Base-by-base conservation (phyloP, 2,888 invertebrate species). In the Drosophila rubida region DNA sequence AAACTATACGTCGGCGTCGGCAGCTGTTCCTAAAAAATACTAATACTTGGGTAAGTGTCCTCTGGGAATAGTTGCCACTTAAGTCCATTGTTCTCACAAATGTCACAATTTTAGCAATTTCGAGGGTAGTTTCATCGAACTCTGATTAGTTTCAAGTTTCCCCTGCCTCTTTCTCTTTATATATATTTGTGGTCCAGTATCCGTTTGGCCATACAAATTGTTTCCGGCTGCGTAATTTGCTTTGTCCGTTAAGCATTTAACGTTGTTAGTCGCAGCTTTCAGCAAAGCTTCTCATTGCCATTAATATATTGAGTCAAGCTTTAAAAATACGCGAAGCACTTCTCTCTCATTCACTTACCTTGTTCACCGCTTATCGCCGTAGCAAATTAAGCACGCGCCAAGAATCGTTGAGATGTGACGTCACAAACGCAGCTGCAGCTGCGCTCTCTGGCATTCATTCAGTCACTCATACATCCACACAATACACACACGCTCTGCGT, bases 191-290 rank as follows among this genome's bases (percentile, higher is more conserved):
- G 16, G 54, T 53, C 23, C 54, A 44, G 46, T 73, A 73, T 80
- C 80, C 87, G 87, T 59, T 68, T 30, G 19, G 42, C 48, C 63
- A 55, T 32, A 35, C 54, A 59, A 70, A 81, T 83, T 83, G 80
- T 80, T 87, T 87, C 85, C 84, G 87, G 55, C 66, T 68, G 50
- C 69, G 58, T 73, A 88, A 88, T 86, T 82, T 59, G 45, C 6
- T 46, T 50, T 55, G 35, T 59, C 35, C 14, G 41, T 30, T 19
- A 49, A 49, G 37, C 27, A 35, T 50, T 70, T 49, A 63, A 16
- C 35, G 30, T 25, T 50, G 51, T 58, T 51, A 54, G 50, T 39
- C 0, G 22, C 11, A 51, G 78, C 54, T 72, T 72, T 72, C 46
- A 19, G 23, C 35, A 44, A 58, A 58, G 75, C 54, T 67, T 46